These are phyloP conservation scores for Pardalotus punctatus DNA, from an alignment of 2,113 vertebrate genomes.

Conservation along the genomic window DNA sequence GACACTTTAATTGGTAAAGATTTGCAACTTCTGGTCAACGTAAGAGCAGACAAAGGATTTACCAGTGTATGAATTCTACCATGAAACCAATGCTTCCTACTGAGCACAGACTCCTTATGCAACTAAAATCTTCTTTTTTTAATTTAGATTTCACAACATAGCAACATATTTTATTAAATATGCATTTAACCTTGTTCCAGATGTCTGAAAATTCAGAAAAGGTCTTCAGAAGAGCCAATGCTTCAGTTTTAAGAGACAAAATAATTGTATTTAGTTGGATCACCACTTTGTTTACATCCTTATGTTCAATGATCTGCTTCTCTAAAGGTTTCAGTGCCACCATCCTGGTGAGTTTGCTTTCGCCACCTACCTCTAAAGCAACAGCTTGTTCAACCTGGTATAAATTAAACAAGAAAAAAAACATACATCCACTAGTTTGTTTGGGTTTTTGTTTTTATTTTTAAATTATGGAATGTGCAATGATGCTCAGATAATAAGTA, in stretches of 20 bases:
- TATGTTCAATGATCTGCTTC: slow-evolving; percentile 79
- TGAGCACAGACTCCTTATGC: background rate
- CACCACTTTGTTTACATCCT: slow-evolving; percentile 79
- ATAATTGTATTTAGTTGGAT: slow-evolving; percentile 75
- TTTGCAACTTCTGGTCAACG: background rate
- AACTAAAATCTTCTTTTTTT: background rate
- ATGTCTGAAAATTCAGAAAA: slow-evolving; percentile 77
- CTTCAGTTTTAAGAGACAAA: slow-evolving; percentile 71
- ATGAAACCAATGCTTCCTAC: background rate
- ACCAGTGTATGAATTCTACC: background rate
- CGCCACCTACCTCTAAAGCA: slow-evolving; percentile 69
- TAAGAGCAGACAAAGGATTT: background rate
- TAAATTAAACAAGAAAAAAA: background rate
- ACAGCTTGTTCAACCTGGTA: slow-evolving; percentile 76
- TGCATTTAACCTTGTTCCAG: slow-evolving; percentile 78
- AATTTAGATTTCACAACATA: background rate
- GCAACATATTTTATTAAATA: background rate
- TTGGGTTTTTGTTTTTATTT: background rate
- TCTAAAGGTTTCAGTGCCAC: slow-evolving; percentile 73
- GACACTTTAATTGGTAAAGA: background rate
- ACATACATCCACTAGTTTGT: background rate
- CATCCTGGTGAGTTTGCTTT: slow-evolving; percentile 67
- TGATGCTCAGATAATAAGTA: background rate
- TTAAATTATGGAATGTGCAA: background rate
- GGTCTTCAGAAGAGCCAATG: slow-evolving; percentile 62